Evolutionary conservation across 2,113 vertebrate species (phyloP).

Genomic region (Gavia stellata): DNA sequence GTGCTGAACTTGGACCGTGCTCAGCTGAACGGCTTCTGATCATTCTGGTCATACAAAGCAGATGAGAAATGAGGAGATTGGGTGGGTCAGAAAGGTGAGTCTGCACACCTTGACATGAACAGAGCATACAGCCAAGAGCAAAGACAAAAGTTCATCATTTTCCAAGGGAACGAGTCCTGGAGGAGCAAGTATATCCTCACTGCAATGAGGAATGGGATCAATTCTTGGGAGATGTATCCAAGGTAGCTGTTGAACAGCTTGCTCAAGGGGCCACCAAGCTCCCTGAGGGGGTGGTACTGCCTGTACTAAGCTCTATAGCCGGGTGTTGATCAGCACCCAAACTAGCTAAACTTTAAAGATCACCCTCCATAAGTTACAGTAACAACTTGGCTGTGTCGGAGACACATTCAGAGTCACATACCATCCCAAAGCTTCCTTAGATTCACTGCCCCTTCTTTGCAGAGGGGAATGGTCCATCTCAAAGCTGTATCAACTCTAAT

Average conservation of each 20-base stretch:
- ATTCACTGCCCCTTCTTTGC: neutral
- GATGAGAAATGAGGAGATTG: neutral
- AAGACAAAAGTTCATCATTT: neutral
- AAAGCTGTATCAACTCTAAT: neutral
- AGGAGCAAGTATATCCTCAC: neutral
- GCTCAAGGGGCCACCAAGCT: neutral
- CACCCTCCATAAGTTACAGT: neutral
- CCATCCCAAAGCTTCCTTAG: neutral
- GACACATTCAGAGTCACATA: neutral
- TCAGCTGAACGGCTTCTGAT: neutral
- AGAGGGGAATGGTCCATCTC: neutral
- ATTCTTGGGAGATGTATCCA: neutral
- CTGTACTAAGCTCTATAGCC: neutral
- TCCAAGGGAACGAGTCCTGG: neutral
- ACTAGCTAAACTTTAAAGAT: neutral
- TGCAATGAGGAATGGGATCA: neutral
- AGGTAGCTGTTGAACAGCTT: neutral
- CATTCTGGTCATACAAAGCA: neutral
- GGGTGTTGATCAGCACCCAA: neutral
- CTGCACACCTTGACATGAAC: neutral
- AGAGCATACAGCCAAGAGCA: neutral
- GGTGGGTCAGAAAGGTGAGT: neutral
- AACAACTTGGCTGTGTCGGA: neutral
- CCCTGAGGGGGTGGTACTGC: no score
- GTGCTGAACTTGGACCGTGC: neutral